Base-by-base conservation (phyloP, 2,113 vertebrate species). In the Mormyrus iriodes region DNA sequence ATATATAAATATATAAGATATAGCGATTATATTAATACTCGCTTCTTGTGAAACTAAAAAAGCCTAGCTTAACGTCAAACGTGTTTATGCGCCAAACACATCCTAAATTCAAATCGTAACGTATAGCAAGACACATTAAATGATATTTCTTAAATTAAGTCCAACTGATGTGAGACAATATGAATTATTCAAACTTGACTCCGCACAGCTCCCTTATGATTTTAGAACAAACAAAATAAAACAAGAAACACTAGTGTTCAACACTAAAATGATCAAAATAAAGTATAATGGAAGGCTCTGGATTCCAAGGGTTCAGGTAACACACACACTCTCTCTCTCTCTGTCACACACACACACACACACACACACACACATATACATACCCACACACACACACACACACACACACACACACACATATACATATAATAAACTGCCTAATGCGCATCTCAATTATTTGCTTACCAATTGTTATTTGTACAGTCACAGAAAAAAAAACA, bases 151-250 rank as follows among this genome's bases (percentile, higher is more conserved):
- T 53, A 86, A 6, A 58, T 58, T 24, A 42, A 19, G 49, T 79
- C 4, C 52, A 52, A 88, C 24, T 31, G 58, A 88, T 17, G 35
- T 46, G 42, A 69, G n/a, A 69, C 69, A 89, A 7, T 48, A 84
- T 89, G 35, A 88, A 88, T 53, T 88, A 89, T 82, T 83, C 35
- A 83, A 83, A 39, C 51, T 49, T 9, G n/a, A 24, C 4, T 88
- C 69, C 17, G 83, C 88, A 82, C 88, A 42, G 76, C 49, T 83
- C 51, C 39, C 88, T n/a, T 42, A 35, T 42, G 1, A 31, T 88
- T 88, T 87, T 42, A 79, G 61, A 88, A 88, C 69, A 82, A 89
- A 89, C 21, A 55, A 53, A 88, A 61, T 61, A 58, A 49, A 13
- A n/a, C 12, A 52, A 61, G 42, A 88, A 8, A n/a, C 83, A 39